Percentiles rank a stretch among this genome's conserved stretches.
Conservation (phyloP, 2,113 vertebrate genomes). For the Leucopternis melanops region DNA sequence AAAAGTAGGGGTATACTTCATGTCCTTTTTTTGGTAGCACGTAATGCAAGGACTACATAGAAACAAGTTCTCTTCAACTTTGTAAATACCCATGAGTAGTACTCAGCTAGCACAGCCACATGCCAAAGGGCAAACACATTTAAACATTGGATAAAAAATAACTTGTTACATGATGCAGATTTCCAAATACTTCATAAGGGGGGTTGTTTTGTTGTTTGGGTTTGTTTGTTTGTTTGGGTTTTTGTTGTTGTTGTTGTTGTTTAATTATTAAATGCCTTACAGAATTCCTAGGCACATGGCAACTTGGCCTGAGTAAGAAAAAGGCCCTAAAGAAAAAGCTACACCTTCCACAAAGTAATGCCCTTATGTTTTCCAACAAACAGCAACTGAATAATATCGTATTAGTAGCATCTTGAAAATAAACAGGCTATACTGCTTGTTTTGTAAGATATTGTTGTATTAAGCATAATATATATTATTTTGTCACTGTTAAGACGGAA, state of each 20-base stretch:
- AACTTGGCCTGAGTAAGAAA: background rate
- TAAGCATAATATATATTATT: background rate
- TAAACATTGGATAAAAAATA: background rate
- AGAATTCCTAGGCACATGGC: background rate
- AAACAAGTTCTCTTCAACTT: background rate
- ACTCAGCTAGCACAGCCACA: background rate
- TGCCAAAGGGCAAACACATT: background rate
- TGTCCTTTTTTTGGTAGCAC: background rate
- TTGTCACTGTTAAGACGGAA: background rate
- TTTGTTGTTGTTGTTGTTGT: background rate
- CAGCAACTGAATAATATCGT: background rate
- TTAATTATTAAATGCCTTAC: too few species aligned
- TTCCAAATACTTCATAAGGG: background rate
- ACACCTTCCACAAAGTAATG: background rate
- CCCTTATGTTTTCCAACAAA: background rate
- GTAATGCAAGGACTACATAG: background rate
- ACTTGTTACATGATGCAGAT: background rate
- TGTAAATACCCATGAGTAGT: background rate
- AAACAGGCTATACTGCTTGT: background rate
- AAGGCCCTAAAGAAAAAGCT: background rate
- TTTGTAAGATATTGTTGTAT: background rate
- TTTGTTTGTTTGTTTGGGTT: background rate
- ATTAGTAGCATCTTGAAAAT: background rate
- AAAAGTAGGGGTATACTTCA: background rate
- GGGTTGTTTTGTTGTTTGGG: too few species aligned